phyloP scores from a whole-genome alignment of 1,140 invertebrate species.

The Papilio dardanus region DNA sequence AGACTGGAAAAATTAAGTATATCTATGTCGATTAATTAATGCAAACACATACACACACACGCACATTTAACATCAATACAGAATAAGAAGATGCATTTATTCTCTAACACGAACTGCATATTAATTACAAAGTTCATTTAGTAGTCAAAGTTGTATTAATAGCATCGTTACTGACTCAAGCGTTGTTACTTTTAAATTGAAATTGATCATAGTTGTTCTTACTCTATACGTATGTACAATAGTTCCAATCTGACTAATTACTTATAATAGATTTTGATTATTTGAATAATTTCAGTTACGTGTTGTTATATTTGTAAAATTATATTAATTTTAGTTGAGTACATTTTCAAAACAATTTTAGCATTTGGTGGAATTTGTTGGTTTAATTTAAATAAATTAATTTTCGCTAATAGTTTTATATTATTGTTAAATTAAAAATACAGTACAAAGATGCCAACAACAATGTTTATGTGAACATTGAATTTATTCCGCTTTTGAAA shows the following conservation, averaged over 20 bases:
- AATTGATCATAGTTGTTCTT: neutral
- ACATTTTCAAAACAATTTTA: no score
- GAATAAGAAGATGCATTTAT: neutral
- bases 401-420: no score
- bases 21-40: no score
- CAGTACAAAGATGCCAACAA: neutral
- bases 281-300: no score
- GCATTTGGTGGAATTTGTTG: no score
- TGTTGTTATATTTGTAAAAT: no score
- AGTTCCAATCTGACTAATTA: neutral
- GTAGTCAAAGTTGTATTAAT: slow-evolving; percentile 16
- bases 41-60: neutral
- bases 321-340: no score
- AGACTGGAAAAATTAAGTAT: no score
- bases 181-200: neutral
- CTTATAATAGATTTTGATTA: no score
- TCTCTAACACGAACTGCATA: neutral
- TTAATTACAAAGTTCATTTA: slow-evolving; percentile 8
- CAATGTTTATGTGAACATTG: neutral
- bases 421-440: neutral
- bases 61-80: neutral
- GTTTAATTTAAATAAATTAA: no score
- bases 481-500: slow-evolving; percentile 21
- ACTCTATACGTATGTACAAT: neutral
- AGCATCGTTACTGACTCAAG: neutral